Evolutionary conservation across 1,140 invertebrate genomes (phyloP), one percentile per base, ranked within the genome.

Genomic region (Drosophila setifemur): DNA sequence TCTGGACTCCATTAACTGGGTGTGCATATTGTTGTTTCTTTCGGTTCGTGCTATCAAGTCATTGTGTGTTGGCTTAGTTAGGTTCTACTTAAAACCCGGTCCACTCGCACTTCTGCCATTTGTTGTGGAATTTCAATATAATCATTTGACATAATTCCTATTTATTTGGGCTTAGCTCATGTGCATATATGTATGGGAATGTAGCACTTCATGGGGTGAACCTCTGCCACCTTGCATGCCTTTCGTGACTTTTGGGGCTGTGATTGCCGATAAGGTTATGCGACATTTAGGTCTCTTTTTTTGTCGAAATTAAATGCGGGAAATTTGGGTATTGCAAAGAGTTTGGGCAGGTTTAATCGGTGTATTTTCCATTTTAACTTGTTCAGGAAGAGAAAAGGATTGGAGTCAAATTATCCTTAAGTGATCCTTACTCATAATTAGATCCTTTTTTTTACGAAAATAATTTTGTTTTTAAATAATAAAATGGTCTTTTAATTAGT

Each of bases 141-240:
- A 57, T 23, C 31, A 64, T 64, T 75, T 85, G 81, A 86, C 72
- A 86, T 85, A 85, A 85, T 81, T 85, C 60, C 71, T 85, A 85
- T 85, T 79, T 86, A 86, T 86, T 86, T 72, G 47, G 21, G 35
- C 50, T 73, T 60, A 74, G 73, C 43, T 85, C 70, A 85, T 60
- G 14, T 39, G 42, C 9, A 63, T 23, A 23, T 12, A 37, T 49
- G 19, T n/a, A n/a, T n/a, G 26, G 37, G 33, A 42, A 37, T 4
- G 18, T 45, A 8, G 25, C 18, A 12, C 29, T 48, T 66, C 33
- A 31, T 21, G 25, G 25, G 60, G 52, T 43, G 52, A 60, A 55
- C 52, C 73, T 55, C n/a, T 39, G n/a, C 21, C 57, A 33, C 53
- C 16, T 52, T 48, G 72, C 49, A 54, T 25, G 26, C 9, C 19